phyloP scores from a whole-genome alignment of 2,113 vertebrate genomes.

The Plotosus lineatus region DNA sequence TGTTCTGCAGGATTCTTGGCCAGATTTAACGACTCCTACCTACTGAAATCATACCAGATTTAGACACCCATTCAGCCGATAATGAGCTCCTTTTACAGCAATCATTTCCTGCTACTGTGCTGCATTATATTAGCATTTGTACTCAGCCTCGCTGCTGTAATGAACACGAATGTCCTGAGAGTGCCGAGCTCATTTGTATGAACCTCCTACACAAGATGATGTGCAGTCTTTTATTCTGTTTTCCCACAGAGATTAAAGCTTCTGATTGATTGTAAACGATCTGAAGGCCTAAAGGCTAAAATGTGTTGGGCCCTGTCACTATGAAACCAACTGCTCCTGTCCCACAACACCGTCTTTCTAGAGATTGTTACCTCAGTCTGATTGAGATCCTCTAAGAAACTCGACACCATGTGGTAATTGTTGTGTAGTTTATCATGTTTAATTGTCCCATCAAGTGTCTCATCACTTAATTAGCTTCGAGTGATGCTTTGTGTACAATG shows the following conservation, averaged over 20 bases:
- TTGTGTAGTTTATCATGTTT: background rate
- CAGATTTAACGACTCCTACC: background rate
- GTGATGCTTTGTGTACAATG: background rate
- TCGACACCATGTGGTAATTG: background rate
- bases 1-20: background rate
- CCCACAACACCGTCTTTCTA: background rate
- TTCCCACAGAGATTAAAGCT: background rate
- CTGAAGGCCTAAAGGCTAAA: background rate
- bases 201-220: background rate
- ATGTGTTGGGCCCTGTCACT: no score
- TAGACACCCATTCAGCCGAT: conserved; percentile 8
- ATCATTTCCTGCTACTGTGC: background rate
- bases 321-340: background rate
- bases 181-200: background rate
- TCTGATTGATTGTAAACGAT: background rate
- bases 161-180: background rate
- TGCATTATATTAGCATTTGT: background rate
- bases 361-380: background rate
- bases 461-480: background rate
- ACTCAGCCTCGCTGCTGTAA: background rate
- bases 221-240: background rate
- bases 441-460: background rate
- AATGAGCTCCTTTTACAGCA: conserved; percentile 4
- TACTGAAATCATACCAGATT: background rate
- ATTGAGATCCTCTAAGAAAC: background rate